phyloP scores from a whole-genome alignment of 2,797 vertebrate species.

The Pachyuromys duprasi region DNA sequence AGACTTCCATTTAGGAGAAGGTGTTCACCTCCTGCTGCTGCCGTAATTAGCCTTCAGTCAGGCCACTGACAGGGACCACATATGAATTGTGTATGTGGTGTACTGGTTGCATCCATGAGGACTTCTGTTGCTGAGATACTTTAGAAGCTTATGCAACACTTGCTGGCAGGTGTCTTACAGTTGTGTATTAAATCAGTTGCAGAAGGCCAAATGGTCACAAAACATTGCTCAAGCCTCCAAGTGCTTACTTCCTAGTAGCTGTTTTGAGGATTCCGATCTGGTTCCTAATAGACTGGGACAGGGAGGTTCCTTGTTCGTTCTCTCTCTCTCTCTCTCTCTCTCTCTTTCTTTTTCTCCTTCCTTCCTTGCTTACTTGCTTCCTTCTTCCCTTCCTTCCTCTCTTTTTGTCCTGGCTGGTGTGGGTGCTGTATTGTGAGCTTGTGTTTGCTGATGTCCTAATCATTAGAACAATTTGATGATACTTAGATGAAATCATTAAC shows the following conservation, averaged over 20 bases:
- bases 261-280: neutral
- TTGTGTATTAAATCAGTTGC: neutral
- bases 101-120: neutral
- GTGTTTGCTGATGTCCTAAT: neutral
- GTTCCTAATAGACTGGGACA: neutral
- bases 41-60: neutral
- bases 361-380: too few species aligned
- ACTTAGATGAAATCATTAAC: neutral
- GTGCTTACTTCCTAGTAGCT: slow-evolving; percentile 41
- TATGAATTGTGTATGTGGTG: neutral
- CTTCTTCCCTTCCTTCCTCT: rapidly evolving
- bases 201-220: neutral
- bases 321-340: neutral
- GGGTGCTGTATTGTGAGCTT: neutral
- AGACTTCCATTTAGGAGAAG: neutral
- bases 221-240: neutral
- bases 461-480: neutral
- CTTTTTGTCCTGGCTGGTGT: neutral
- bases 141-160: slow-evolving; percentile 21
- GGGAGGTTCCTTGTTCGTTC: neutral
- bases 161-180: neutral
- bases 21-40: neutral
- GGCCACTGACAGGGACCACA: neutral
- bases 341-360: too few species aligned
- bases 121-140: neutral